Evolutionary conservation across 2,797 vertebrate genomes (phyloP), one percentile per base, ranked within the genome.

Genomic region (Lepidocolaptes lacrymiger): DNA sequence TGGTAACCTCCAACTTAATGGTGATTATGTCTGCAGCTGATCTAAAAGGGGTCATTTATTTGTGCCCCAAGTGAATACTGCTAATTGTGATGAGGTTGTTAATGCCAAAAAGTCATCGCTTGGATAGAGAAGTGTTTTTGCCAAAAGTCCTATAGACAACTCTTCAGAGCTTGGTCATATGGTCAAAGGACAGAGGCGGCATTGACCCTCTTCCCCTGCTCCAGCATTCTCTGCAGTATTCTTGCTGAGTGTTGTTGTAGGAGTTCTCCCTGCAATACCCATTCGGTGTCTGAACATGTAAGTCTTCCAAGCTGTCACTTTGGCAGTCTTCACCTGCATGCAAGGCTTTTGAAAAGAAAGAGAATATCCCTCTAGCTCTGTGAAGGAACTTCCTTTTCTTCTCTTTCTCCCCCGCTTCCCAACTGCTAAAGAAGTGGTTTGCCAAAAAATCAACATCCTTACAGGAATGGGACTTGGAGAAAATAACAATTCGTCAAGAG

Each of bases 401-500:
- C 10, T 16, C 48, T 48, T 52, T 81, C 36, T 93, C 69, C 20
- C 24, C 48, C 7, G 12, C 43, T 76, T 95, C 49, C 51, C 68
- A 86, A 85, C 58, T 94, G 80, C 79, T 89, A 34, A 81, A 81
- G 68, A 95, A 96, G 49, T 76, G 52, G 22, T 58, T 74, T 90
- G 90, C 75, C 77, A 95, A 64, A 93, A 96, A 94, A 78, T 80
- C 93, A 92, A 7, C 41, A 16, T 94, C 73, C 86, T 96, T 93
- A 77, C 93, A 78, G 55, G 83, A 94, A 39, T 56, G 83, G 49
- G 44, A n/a, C 82, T 95, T 83, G 75, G 82, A 95, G 91, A 95
- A 97, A 96, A 96, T 88, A 96, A 92, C 74, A 94, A 68, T 97
- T 93, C 77, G 30, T 95, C 93, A 90, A 88, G 52, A 93, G 91